Base-by-base conservation (phyloP, 2,797 vertebrate species). In the Gymnopithys bicolor region DNA sequence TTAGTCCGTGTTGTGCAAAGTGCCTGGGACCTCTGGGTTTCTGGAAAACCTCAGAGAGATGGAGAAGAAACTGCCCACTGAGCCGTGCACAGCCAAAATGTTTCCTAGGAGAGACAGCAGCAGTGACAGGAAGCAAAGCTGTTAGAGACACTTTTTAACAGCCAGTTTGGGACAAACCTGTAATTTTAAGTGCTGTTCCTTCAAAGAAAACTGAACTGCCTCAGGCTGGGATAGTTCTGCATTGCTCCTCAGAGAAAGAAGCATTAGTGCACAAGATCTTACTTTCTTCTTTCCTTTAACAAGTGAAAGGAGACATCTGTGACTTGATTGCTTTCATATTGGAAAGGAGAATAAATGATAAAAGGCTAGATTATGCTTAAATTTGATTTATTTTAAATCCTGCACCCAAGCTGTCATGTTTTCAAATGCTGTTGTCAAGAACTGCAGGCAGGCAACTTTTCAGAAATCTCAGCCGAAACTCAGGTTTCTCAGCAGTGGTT, bases 51-150 rank as follows among this genome's bases (percentile, higher is more conserved):
- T 96, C 93, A 91, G 51, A 87, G 49, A 76, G 87, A 74, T 93
- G 39, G 89, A 94, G 48, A 73, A 89, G 59, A 55, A 84, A 39
- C 55, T 93, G 79, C 66, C 68, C 80, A 77, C 89, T 96, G 90
- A 79, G 48, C 75, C 84, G 68, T 89, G 62, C 93, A 89, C 64
- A 91, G 94, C 56, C 88, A 87, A 80, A 97, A 93, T 87, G 62
- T 77, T 96, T 89, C 84, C 80, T 96, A 87, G 82, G 89, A 93
- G 88, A 95, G 83, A 33, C 19, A 83, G 68, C 79, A 85, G 68
- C 84, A 90, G 70, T 32, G 70, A 73, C 52, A 82, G 67, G 77
- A 93, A 88, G 69, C 69, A 94, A 88, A 93, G 60, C 68, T 90
- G 63, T 73, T 79, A 56, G 43, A 90, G 68, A 41, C 51, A 62